Base-by-base conservation (phyloP, 2,797 vertebrate genomes). In the Monodelphis domestica region DNA sequence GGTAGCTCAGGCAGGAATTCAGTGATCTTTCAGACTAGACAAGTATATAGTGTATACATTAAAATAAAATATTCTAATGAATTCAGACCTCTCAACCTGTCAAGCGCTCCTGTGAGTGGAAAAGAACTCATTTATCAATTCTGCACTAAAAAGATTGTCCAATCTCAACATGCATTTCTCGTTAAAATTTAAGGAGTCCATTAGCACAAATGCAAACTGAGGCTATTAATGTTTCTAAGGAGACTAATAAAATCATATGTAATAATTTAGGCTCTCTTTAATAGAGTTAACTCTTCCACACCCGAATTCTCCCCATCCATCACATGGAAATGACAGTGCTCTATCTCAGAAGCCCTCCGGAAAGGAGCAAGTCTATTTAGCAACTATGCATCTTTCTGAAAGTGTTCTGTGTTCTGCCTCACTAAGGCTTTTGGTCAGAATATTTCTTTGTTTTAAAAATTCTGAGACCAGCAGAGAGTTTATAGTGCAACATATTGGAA, bases 151-250 rank as follows among this genome's bases (percentile, higher is more conserved):
- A 97, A 95, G 95, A 92, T 89, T 91, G 88, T 38, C 63, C 89
- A 96, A 95, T 97, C 95, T 93, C 95, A 92, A 93, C 90, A 91
- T 94, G 96, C 94, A 90, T 97, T 96, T 97, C 98, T 95, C 97
- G 94, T 94, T 97, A 97, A 94, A 87, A 94, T 97, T 97, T 97
- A 97, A 98, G 96, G 97, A 97, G 94, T 98, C 97, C 97, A 96
- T 97, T 96, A 97, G 96, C 95, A 90, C 70, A 95, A 93, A 92
- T 96, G 90, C 91, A 97, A 97, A 96, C 94, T 95, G 93, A 94
- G 94, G 91, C 84, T 93, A 53, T 15, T 91, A 93, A 94, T 97
- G 95, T 97, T 95, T 92, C 97, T 92, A 93, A 92, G 91, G 91
- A 93, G 91, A 91, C 88, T 70, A 95, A 56, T 97, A 96, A 95